Evolutionary conservation across 2,888 invertebrate genomes (phyloP).

Genomic region (Drosophila siamana): DNA sequence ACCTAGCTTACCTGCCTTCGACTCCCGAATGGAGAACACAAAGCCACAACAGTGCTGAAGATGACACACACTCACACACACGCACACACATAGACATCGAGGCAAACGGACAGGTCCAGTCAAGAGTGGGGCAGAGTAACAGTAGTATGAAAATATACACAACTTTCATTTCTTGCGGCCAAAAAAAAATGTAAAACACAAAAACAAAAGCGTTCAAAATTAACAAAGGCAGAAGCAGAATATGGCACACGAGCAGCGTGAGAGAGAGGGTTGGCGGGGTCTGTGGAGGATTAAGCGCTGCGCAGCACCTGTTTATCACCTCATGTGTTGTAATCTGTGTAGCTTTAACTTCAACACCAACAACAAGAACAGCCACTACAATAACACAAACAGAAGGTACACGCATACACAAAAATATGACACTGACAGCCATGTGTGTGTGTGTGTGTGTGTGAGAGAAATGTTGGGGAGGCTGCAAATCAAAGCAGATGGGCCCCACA

Average conservation of each 20-base stretch:
- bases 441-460: slow-evolving; percentile 18
- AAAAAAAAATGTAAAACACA: slow-evolving; percentile 38
- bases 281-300: slow-evolving; percentile 47
- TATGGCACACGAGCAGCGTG: slow-evolving; percentile 47
- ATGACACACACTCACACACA: slow-evolving; percentile 28
- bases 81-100: background rate
- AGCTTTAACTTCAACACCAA: slow-evolving; percentile 50
- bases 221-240: slow-evolving; percentile 68
- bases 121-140: slow-evolving; percentile 59
- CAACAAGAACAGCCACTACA: slow-evolving; percentile 40
- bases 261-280: slow-evolving; percentile 3
- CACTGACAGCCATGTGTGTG: slow-evolving; percentile 8
- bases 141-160: slow-evolving; percentile 75
- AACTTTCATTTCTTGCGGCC: slow-evolving; percentile 76
- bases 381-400: slow-evolving; percentile 38
- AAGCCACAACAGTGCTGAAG: slow-evolving; percentile 33
- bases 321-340: slow-evolving; percentile 76
- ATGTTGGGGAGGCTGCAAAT: slow-evolving; percentile 40
- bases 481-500: slow-evolving; percentile 35
- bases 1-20: slow-evolving; percentile 1
- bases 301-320: slow-evolving; percentile 76
- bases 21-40: slow-evolving; percentile 17
- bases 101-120: slow-evolving; percentile 21
- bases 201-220: slow-evolving; percentile 72
- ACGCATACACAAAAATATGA: slow-evolving; percentile 17